phyloP scores from a whole-genome alignment of 2,888 invertebrate genomes.

The Drosophila siamana region DNA sequence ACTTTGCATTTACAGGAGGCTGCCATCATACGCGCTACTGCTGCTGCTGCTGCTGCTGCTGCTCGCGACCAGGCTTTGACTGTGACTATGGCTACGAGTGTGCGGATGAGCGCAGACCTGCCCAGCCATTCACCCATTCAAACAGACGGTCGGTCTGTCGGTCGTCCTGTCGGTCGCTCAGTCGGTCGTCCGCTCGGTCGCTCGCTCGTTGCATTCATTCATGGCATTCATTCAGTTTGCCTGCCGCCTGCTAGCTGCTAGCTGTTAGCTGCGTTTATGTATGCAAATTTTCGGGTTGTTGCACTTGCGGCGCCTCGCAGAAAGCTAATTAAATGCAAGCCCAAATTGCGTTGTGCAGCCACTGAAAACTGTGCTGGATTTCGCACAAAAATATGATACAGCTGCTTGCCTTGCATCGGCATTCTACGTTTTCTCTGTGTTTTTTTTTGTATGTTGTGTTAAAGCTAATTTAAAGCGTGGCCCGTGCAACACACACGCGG shows the following conservation, averaged over 20 bases:
- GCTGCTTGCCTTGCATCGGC: slow-evolving; percentile 14
- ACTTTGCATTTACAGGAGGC: slow-evolving; percentile 63
- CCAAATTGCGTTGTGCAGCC: slow-evolving; percentile 47
- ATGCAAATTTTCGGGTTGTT: slow-evolving; percentile 76
- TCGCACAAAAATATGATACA: slow-evolving; percentile 43
- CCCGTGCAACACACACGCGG: background rate
- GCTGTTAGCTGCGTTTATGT: slow-evolving; percentile 50
- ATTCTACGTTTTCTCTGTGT: background rate
- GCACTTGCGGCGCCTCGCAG: slow-evolving; percentile 70
- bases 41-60: no score
- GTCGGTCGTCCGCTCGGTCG: no score
- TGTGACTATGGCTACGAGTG: slow-evolving; percentile 17
- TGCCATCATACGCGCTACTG: no score
- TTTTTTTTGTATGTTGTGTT: slow-evolving; percentile 37
- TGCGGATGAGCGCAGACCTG: slow-evolving; percentile 7
- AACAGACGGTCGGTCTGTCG: slow-evolving; percentile 36
- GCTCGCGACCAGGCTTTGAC: no score
- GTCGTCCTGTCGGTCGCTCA: slow-evolving; percentile 1
- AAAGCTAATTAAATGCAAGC: slow-evolving; percentile 72
- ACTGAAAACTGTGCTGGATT: slow-evolving; percentile 46
- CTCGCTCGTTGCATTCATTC: slow-evolving; percentile 40
- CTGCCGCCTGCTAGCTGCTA: background rate
- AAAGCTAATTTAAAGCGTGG: slow-evolving; percentile 72
- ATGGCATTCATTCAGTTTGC: slow-evolving; percentile 42
- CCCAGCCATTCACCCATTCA: slow-evolving; percentile 45